Base-by-base conservation (phyloP, 2,113 vertebrate species). In the Leucosticte australis region DNA sequence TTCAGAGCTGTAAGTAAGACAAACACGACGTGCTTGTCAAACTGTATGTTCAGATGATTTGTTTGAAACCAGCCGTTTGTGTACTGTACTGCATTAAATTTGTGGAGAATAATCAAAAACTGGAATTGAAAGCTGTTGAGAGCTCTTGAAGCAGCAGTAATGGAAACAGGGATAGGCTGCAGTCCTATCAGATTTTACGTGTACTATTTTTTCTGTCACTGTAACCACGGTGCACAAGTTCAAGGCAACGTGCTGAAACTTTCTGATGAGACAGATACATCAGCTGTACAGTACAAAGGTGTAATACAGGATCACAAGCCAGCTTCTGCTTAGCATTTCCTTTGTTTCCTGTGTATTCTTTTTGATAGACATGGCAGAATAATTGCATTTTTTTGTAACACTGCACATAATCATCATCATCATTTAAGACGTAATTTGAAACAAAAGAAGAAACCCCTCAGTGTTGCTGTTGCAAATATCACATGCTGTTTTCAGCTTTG, bases 81-180 rank as follows among this genome's bases (percentile, higher is more conserved):
- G 59, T 63, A 37, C 79, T 22, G 41, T n/a, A 73, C 47, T 67
- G 76, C 75, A 49, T 87, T 93, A 91, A 81, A 77, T 81, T 94
- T 81, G 79, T 44, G 49, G 76, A 67, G 64, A 56, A 87, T 94
- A 92, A 93, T 95, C 86, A 92, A 70, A 92, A 83, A 41, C 90
- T 78, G 60, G 79, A 87, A 64, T 41, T 59, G 85, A 86, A 92
- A 93, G 67, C 83, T 89, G 46, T 90, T 97, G 37, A 77, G 86
- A 90, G 83, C 79, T 87, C 89, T 73, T 91, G 87, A 90, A 95
- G 84, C 83, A 47, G 37, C 76, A 67, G 60, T 86, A 96, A 89
- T 83, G 76, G 76, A 49, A 78, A 13, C 41, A 53, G 56, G 81
- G 64, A 75, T 30, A 87, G 83, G 88, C 93, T 92, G 82, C 85